phyloP scores from a whole-genome alignment of 1,140 invertebrate species.

The Psix sp. region DNA sequence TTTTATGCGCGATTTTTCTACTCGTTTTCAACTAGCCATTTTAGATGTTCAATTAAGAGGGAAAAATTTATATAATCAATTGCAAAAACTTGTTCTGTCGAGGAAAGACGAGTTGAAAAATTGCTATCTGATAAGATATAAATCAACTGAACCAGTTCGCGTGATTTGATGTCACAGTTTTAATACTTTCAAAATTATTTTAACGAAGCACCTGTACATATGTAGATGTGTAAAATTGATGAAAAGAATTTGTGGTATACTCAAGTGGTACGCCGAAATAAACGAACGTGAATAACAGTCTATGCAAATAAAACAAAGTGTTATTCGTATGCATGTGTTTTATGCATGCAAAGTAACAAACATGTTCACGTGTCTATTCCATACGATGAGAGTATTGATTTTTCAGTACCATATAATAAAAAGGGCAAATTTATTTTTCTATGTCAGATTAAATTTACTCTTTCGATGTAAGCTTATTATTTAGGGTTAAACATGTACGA shows the following conservation, averaged over 20 bases:
- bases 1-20: neutral
- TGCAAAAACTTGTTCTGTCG: no score
- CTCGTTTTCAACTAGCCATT: no score
- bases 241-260: slow-evolving; percentile 34
- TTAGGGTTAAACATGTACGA: no score
- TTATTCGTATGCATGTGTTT: slow-evolving; percentile 40
- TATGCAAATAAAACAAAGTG: slow-evolving; percentile 25
- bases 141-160: no score
- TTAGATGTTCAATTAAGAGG: no score
- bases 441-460: neutral
- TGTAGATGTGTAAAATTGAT: slow-evolving; percentile 44
- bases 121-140: no score
- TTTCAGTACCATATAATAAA: no score
- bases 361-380: slow-evolving; percentile 35
- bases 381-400: slow-evolving; percentile 32
- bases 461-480: no score
- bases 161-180: slow-evolving; percentile 6
- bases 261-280: slow-evolving; percentile 5
- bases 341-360: slow-evolving; percentile 30
- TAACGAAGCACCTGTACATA: slow-evolving; percentile 37
- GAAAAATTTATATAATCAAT: no score
- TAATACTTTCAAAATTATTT: slow-evolving; percentile 14
- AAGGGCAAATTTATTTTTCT: neutral
- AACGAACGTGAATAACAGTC: slow-evolving; percentile 14
- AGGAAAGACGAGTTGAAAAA: neutral